Percentiles rank a stretch among this genome's conserved stretches.
phyloP scores from a whole-genome alignment of 2,888 invertebrate species.

The Rotaria macrura region DNA sequence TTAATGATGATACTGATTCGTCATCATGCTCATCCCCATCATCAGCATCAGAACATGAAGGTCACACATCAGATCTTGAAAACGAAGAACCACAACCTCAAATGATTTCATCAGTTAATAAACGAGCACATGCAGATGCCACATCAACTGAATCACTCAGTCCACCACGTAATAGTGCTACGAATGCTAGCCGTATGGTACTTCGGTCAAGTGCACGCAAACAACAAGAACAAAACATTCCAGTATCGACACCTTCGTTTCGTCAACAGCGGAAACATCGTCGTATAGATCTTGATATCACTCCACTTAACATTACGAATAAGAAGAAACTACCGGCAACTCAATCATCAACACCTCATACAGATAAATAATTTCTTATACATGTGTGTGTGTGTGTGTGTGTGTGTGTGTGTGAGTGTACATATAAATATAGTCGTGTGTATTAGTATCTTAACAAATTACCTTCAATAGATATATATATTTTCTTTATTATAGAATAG shows the following conservation, averaged over 20 bases:
- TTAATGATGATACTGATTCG: background rate
- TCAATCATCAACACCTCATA: background rate
- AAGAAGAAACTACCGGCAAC: background rate
- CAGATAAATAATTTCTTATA: background rate
- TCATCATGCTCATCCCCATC: background rate
- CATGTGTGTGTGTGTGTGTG: background rate
- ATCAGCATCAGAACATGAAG: background rate
- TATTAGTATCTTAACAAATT: background rate
- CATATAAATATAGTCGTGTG: background rate
- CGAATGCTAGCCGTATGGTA: background rate
- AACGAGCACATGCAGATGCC: constrained; percentile 5
- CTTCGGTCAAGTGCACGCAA: background rate
- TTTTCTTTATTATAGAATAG: background rate
- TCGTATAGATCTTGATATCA: background rate
- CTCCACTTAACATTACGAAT: background rate
- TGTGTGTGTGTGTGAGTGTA: background rate
- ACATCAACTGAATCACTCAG: constrained; percentile 16
- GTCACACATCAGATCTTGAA: background rate
- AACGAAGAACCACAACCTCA: background rate
- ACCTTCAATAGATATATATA: background rate
- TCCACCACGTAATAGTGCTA: background rate
- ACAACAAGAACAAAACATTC: background rate
- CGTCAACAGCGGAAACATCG: constrained; percentile 4
- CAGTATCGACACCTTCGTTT: background rate
- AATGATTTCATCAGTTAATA: background rate